phyloP scores from a whole-genome alignment of 2,113 vertebrate species.

The Oreamnos americanus region DNA sequence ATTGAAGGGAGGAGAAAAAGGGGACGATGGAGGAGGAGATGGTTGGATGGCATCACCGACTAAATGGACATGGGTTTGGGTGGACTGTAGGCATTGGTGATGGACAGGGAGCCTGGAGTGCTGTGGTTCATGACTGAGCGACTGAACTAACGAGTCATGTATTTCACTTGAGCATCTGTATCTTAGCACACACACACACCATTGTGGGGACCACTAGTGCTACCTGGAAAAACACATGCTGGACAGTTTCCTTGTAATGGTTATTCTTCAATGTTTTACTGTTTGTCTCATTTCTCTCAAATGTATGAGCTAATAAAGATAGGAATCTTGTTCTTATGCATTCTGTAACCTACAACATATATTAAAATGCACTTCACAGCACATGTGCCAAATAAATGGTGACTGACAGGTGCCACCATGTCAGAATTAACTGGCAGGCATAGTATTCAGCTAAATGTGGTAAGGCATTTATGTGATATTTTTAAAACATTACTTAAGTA shows the following conservation, averaged over 20 bases:
- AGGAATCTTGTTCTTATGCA: not conserved
- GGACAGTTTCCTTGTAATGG: not conserved
- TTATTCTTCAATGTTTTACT: not conserved
- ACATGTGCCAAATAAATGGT: not conserved
- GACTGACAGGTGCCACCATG: not conserved
- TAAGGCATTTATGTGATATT: not conserved
- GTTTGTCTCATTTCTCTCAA: not conserved
- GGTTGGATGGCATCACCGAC: accelerated
- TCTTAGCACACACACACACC: not conserved
- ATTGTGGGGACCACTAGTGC: not conserved
- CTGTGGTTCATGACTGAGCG: not conserved
- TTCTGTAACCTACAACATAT: not conserved
- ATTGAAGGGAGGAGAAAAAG: not conserved
- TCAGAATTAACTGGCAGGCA: not conserved
- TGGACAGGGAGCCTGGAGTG: not conserved
- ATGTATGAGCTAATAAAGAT: not conserved
- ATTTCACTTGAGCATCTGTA: not conserved
- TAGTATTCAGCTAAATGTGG: not conserved
- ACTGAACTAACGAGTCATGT: not conserved
- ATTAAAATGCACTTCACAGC: not conserved
- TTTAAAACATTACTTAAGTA: not conserved
- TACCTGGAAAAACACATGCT: not conserved
- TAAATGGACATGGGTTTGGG: not conserved
- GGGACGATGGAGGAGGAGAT: accelerated
- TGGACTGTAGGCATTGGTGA: accelerated